phyloP scores from a whole-genome alignment of 2,888 invertebrate genomes.

The Eumerus sabulonum region DNA sequence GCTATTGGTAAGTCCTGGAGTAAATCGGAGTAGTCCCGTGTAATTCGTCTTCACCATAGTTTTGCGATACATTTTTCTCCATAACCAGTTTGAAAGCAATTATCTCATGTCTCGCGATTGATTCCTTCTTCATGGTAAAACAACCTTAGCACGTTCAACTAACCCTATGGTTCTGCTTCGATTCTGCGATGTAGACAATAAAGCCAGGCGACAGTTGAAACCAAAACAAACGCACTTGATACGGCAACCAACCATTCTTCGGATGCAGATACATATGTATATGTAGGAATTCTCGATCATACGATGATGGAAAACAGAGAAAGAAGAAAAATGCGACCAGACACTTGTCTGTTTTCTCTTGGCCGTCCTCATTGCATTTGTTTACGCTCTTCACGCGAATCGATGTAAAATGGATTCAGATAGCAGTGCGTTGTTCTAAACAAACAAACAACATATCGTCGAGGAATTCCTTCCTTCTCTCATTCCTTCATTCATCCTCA shows the following conservation, averaged over 20 bases:
- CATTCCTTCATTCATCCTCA: neutral
- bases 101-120: constrained; percentile 9
- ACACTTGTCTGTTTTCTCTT: neutral
- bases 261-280: too few relatives aligned
- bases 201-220: constrained; percentile 57
- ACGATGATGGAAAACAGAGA: too few relatives aligned
- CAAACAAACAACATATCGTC: neutral
- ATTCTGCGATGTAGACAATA: constrained; percentile 54
- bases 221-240: constrained; percentile 60
- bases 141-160: constrained; percentile 10
- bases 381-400: constrained; percentile 8
- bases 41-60: too few relatives aligned
- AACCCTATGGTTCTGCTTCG: constrained; percentile 33
- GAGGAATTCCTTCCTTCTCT: constrained; percentile 5
- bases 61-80: constrained; percentile 56
- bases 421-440: too few relatives aligned
- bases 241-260: neutral
- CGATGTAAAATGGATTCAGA: too few relatives aligned
- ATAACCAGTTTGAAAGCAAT: constrained; percentile 53
- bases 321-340: constrained; percentile 22
- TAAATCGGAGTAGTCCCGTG: too few relatives aligned
- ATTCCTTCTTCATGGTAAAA: constrained; percentile 2
- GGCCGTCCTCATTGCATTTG: constrained; percentile 13
- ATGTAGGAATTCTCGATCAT: too few relatives aligned
- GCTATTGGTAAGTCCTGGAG: too few relatives aligned